phyloP scores from a whole-genome alignment of 64 coral and sea anemone species.

The Acropora tenuis region DNA sequence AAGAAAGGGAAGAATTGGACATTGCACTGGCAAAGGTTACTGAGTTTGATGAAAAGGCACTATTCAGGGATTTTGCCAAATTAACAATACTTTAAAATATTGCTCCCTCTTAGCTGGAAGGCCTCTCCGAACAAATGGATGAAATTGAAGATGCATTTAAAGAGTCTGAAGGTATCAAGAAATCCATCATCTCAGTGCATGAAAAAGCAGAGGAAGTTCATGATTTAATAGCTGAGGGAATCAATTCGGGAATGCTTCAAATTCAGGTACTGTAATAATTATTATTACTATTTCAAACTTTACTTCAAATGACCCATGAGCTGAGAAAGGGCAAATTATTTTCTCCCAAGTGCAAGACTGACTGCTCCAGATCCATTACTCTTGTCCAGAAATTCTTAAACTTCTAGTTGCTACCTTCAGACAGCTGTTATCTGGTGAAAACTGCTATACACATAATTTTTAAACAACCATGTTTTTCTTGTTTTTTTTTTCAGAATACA shows the following conservation, averaged over 20 bases:
- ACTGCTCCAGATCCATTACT: too few species aligned
- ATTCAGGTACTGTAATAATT: constrained; percentile 34
- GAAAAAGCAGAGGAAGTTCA: constrained; percentile 55
- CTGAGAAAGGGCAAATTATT: too few species aligned
- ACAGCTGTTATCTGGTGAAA: too few species aligned
- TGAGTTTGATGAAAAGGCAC: neutral
- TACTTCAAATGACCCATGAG: too few species aligned
- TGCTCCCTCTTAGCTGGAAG: constrained; percentile 3
- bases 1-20: constrained; percentile 79
- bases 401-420: too few species aligned
- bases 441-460: too few species aligned
- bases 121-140: constrained; percentile 6
- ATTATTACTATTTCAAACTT: too few species aligned
- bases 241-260: constrained; percentile 16
- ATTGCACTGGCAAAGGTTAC: constrained; percentile 63
- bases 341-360: too few species aligned
- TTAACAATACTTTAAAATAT: neutral
- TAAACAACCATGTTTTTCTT: too few species aligned
- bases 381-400: too few species aligned
- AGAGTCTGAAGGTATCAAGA: constrained; percentile 30
- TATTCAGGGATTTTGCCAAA: neutral
- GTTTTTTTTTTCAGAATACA: neutral
- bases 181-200: constrained; percentile 4
- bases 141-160: neutral
- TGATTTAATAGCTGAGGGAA: constrained; percentile 24